Conservation (phyloP, 2,888 invertebrate species). For the Mycalesis mineus region DNA sequence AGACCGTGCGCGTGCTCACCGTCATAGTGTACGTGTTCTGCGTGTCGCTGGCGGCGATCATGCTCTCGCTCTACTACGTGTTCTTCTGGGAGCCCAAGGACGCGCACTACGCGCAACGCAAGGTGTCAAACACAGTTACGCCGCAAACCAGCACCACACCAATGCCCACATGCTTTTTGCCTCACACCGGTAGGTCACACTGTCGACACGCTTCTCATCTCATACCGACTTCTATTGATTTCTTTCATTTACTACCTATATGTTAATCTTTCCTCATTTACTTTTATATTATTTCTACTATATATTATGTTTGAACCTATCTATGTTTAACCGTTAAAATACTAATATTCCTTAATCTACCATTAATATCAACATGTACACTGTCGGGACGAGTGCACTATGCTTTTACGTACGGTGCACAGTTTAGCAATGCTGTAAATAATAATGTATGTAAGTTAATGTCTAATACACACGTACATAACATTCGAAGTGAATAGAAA, state of each 20-base stretch:
- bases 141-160: slow-evolving; percentile 75
- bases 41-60: slow-evolving; percentile 95
- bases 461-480: too few relatives aligned
- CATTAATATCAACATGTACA: too few relatives aligned
- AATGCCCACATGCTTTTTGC: slow-evolving; percentile 77
- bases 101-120: slow-evolving; percentile 72
- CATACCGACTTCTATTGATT: slow-evolving; percentile 10
- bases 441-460: too few relatives aligned
- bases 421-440: too few relatives aligned
- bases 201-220: slow-evolving; percentile 56
- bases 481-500: too few relatives aligned
- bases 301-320: too few relatives aligned
- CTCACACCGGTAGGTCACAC: slow-evolving; percentile 75
- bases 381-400: too few relatives aligned
- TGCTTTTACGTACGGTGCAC: too few relatives aligned
- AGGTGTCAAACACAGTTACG: slow-evolving; percentile 73
- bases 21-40: slow-evolving; percentile 96
- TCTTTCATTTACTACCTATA: too few relatives aligned
- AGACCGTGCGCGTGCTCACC: slow-evolving; percentile 92
- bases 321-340: neutral
- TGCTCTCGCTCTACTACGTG: slow-evolving; percentile 95
- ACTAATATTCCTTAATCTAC: too few relatives aligned
- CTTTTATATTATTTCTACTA: too few relatives aligned
- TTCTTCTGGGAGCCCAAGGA: slow-evolving; percentile 93
- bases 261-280: too few relatives aligned